These are phyloP conservation scores for Polydrusus cervinus DNA, from an alignment of 2,888 invertebrate genomes.

Conservation along the genomic window DNA sequence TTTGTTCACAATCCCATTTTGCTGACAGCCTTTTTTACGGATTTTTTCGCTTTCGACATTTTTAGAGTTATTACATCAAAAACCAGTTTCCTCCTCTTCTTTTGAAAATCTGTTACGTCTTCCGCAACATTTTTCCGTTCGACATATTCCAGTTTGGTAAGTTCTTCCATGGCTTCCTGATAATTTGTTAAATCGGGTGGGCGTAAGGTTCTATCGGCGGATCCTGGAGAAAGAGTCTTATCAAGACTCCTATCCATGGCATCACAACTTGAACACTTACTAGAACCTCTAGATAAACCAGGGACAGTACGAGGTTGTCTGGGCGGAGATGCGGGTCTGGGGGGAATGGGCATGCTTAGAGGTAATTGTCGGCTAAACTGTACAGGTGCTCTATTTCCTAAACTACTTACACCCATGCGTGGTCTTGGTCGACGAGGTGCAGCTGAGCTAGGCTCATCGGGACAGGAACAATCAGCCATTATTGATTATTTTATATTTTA, in stretches of 20 bases:
- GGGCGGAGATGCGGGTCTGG: constrained; percentile 7
- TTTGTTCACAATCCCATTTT: constrained; percentile 34
- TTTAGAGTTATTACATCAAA: constrained; percentile 37
- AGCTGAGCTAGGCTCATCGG: not conserved
- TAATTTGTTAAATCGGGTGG: constrained; percentile 29
- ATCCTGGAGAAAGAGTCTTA: constrained; percentile 22
- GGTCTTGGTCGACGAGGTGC: constrained; percentile 17
- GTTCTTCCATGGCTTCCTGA: constrained; percentile 41
- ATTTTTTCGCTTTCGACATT: constrained; percentile 39
- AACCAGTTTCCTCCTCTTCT: constrained; percentile 39
- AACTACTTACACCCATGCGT: constrained; percentile 45
- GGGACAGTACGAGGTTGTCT: constrained; percentile 25
- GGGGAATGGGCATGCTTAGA: constrained; percentile 9
- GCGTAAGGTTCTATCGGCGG: constrained; percentile 18
- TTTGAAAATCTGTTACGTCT: constrained; percentile 42
- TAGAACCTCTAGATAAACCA: constrained; percentile 4
- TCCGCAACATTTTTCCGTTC: constrained; percentile 44
- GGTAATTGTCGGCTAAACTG: not conserved
- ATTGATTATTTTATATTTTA: not conserved
- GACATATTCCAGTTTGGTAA: constrained; percentile 45
- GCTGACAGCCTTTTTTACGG: constrained; percentile 38
- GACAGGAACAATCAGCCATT: constrained; percentile 9
- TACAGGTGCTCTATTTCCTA: not conserved
- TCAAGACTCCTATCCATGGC: not conserved
- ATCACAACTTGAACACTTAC: not conserved